Evolutionary conservation across 1,140 invertebrate genomes (phyloP).

Genomic region (Helicoverpa armigera): DNA sequence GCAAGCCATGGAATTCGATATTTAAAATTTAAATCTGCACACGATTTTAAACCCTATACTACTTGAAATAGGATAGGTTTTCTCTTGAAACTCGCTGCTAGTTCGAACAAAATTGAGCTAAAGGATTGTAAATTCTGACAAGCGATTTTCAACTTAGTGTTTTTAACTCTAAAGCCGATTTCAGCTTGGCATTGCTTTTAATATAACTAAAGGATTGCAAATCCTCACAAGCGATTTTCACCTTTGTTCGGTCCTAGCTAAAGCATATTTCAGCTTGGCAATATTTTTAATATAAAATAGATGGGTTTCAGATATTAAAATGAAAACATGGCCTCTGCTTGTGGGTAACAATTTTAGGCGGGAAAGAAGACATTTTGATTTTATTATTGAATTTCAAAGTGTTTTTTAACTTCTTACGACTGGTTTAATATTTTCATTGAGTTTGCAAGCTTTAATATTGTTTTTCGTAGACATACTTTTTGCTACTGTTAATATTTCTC

Average conservation of each 20-base stretch:
- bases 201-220: constrained; percentile 1
- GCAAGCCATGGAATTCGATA: not conserved
- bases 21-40: not conserved
- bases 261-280: not conserved
- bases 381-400: constrained; percentile 15
- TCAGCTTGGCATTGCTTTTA: not conserved
- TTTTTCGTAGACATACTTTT: not conserved
- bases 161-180: not conserved
- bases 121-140: not conserved
- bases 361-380: constrained; percentile 15
- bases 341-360: constrained; percentile 14
- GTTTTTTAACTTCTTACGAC: not conserved
- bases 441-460: not conserved
- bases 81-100: not conserved
- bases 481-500: too few species aligned
- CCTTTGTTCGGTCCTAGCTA: not conserved
- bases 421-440: not conserved
- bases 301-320: constrained; percentile 17
- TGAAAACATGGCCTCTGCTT: constrained; percentile 6
- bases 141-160: not conserved
- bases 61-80: not conserved
- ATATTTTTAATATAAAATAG: constrained; percentile 23
- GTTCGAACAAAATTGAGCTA: not conserved
- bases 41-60: not conserved
- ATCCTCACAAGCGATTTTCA: not conserved